Evolutionary conservation across 2,888 invertebrate species (phyloP).

Genomic region (Agriopis marginaria): DNA sequence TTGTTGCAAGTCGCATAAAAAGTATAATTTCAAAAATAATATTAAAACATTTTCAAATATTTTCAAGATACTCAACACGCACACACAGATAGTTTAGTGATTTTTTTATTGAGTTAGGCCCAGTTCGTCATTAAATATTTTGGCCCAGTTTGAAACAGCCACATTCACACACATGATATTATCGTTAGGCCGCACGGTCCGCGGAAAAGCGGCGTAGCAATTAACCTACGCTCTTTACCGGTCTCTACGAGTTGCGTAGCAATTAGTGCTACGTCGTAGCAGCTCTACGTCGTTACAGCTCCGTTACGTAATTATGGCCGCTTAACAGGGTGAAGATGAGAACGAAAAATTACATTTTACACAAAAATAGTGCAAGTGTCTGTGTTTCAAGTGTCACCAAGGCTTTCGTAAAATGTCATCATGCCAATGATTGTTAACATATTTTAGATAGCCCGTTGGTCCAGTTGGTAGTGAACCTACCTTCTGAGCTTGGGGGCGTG

Average conservation of each 20-base stretch:
- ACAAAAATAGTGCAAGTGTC: too few species aligned
- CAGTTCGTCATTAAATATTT: not conserved
- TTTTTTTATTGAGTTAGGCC: not conserved
- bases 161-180: slow-evolving; percentile 47
- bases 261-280: slow-evolving; percentile 80
- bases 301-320: slow-evolving; percentile 76
- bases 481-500: too few species aligned
- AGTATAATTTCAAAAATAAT: too few species aligned
- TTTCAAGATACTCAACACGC: too few species aligned
- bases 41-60: too few species aligned
- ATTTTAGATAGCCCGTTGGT: too few species aligned
- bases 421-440: too few species aligned
- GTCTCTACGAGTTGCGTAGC: slow-evolving; percentile 79
- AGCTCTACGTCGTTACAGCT: slow-evolving; percentile 51
- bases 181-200: slow-evolving; percentile 51
- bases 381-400: too few species aligned
- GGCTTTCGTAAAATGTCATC: too few species aligned
- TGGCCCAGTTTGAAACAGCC: slow-evolving; percentile 6
- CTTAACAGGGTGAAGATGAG: slow-evolving; percentile 55
- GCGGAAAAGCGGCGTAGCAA: slow-evolving; percentile 68
- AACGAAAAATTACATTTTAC: slow-evolving; percentile 26
- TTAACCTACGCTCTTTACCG: slow-evolving; percentile 79
- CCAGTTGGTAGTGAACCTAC: too few species aligned
- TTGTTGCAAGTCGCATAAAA: too few species aligned
- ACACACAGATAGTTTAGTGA: not conserved